Conservation (phyloP, 2,113 vertebrate species). For the Hiodon alosoides region DNA sequence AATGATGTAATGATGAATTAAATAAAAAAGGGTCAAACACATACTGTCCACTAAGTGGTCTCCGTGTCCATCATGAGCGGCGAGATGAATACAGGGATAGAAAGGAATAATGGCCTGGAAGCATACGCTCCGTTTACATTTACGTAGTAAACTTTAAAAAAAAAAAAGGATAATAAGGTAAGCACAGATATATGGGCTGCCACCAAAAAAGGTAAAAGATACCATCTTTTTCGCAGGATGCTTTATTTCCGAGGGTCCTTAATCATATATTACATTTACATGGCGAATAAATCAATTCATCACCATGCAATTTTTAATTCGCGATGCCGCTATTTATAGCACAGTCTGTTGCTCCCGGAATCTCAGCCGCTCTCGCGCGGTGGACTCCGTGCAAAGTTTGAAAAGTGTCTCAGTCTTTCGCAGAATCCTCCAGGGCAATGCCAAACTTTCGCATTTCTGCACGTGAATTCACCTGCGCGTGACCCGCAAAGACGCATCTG, state of each 20-base stretch:
- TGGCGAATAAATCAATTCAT: conserved; percentile 32
- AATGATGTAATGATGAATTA: conserved; percentile 56
- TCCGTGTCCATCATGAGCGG: conserved; percentile 51
- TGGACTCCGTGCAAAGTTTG: conserved; percentile 10
- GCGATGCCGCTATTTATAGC: conserved; percentile 20
- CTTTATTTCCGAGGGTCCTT: background rate
- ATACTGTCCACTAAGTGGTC: conserved; percentile 42
- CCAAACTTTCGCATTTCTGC: background rate
- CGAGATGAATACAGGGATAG: conserved; percentile 43
- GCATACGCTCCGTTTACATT: conserved; percentile 6
- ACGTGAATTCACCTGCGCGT: too few species aligned
- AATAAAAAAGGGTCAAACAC: conserved; percentile 50
- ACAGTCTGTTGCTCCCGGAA: conserved; percentile 10
- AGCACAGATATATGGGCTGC: background rate
- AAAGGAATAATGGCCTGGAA: conserved; percentile 34
- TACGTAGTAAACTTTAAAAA: background rate
- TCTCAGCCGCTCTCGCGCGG: conserved; percentile 10
- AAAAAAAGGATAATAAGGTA: background rate
- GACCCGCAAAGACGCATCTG: too few species aligned
- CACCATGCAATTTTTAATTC: conserved; percentile 22
- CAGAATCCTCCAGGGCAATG: conserved; percentile 15
- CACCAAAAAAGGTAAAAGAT: background rate
- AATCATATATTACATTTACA: conserved; percentile 35
- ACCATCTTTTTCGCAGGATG: background rate
- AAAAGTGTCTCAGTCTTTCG: conserved; percentile 17